phyloP scores from a whole-genome alignment of 2,113 vertebrate species.

The Anguilla rostrata region DNA sequence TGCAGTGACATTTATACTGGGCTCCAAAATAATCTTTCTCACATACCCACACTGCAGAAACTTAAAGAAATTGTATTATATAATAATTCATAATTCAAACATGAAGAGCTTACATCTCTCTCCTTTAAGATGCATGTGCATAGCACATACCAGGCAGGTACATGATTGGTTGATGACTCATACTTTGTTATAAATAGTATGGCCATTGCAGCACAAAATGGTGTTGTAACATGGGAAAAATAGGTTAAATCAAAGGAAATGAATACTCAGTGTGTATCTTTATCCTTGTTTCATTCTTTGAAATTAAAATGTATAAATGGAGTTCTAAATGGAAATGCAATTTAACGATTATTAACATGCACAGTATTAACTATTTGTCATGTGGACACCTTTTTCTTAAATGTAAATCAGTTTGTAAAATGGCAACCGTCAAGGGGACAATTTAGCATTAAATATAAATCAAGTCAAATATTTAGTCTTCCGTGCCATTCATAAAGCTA shows the following conservation, averaged over 20 bases:
- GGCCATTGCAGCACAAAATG: background rate
- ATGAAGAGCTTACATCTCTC: background rate
- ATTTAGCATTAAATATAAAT: background rate
- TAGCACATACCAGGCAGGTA: too few species aligned
- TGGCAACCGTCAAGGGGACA: background rate
- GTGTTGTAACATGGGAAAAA: background rate
- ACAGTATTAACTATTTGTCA: background rate
- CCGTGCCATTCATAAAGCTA: too few species aligned
- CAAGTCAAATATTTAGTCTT: background rate
- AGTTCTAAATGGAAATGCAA: background rate
- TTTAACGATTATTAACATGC: background rate
- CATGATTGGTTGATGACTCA: too few species aligned
- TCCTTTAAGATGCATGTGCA: background rate
- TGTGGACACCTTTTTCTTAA: background rate
- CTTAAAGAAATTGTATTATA: background rate
- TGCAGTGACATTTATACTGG: conserved; percentile 11
- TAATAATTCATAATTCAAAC: background rate
- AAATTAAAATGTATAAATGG: background rate
- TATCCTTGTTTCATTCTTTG: background rate
- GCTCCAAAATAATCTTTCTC: background rate
- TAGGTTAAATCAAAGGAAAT: background rate
- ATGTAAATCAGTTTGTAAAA: background rate
- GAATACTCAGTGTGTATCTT: background rate
- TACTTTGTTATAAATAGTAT: too few species aligned
- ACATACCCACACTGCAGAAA: too few species aligned